Percentiles rank a stretch among this genome's conserved stretches.
phyloP scores from a whole-genome alignment of 2,888 invertebrate genomes.

The Pandemis corylana region DNA sequence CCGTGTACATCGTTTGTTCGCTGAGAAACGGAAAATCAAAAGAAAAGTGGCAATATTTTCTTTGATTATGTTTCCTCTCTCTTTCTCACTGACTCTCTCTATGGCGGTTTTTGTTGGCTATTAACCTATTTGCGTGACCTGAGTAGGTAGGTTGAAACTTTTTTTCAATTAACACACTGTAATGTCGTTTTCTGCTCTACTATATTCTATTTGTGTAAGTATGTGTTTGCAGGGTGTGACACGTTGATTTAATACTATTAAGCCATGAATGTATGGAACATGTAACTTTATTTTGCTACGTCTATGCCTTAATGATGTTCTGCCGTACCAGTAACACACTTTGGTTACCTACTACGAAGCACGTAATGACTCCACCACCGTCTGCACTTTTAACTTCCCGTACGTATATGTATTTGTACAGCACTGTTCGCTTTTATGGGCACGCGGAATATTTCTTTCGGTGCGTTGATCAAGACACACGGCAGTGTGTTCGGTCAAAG shows the following conservation, averaged over 20 bases:
- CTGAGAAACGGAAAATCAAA: conserved; percentile 53
- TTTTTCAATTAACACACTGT: conserved; percentile 12
- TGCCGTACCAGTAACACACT: not conserved
- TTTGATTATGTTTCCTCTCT: conserved; percentile 66
- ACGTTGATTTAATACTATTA: not conserved
- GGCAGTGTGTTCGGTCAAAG: no score
- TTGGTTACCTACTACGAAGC: not conserved
- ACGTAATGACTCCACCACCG: conserved; percentile 11
- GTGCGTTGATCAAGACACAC: not conserved
- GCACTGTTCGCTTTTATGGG: conserved; percentile 20
- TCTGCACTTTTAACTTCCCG: not conserved
- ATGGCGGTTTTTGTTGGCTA: conserved; percentile 65
- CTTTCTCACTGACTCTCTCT: conserved; percentile 52
- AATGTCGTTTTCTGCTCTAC: conserved; percentile 8
- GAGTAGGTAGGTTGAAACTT: conserved; percentile 41
- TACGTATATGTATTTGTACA: not conserved
- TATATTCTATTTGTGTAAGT: not conserved
- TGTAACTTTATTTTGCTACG: not conserved
- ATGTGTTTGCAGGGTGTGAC: not conserved
- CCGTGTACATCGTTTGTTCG: conserved; percentile 40
- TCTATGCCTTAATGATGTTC: not conserved
- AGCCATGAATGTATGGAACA: not conserved
- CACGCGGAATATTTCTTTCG: conserved; percentile 33
- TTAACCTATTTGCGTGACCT: conserved; percentile 76
- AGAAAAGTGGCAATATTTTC: conserved; percentile 65